These are phyloP conservation scores for Tokudaia tokunoshimensis DNA, from an alignment of 2,797 vertebrate genomes.

Conservation along the genomic window DNA sequence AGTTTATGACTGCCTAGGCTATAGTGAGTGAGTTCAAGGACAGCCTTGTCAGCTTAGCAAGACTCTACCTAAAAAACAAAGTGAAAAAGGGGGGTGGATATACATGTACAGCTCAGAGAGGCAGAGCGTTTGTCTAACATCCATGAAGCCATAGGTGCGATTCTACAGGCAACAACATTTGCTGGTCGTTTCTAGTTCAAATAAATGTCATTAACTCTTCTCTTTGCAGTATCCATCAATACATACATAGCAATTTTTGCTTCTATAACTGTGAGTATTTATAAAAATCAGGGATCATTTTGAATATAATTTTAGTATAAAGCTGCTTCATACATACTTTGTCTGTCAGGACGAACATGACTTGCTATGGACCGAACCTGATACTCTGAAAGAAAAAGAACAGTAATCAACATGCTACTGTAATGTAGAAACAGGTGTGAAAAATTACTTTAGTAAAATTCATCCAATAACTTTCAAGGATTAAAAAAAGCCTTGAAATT, in stretches of 20 bases:
- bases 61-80: not conserved
- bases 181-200: not conserved
- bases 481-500: slow-evolving; percentile 38
- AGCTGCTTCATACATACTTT: slow-evolving; percentile 92
- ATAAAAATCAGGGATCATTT: slow-evolving; percentile 49
- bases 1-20: not conserved
- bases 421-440: not conserved
- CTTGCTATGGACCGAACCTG: slow-evolving; percentile 98
- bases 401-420: slow-evolving; percentile 44
- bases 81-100: not conserved
- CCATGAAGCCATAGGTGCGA: not conserved
- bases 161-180: not conserved
- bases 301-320: slow-evolving; percentile 46
- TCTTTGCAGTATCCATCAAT: not conserved
- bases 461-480: not conserved
- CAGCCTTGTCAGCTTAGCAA: not conserved
- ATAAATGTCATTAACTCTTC: not conserved
- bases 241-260: slow-evolving; percentile 28
- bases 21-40: not conserved
- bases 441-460: slow-evolving; percentile 43
- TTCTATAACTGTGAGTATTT: slow-evolving; percentile 8
- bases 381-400: slow-evolving; percentile 92
- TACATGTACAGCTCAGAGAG: not conserved
- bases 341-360: slow-evolving; percentile 98
- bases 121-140: not conserved